Conservation (phyloP, 2,888 invertebrate genomes). For the Luperina testacea region DNA sequence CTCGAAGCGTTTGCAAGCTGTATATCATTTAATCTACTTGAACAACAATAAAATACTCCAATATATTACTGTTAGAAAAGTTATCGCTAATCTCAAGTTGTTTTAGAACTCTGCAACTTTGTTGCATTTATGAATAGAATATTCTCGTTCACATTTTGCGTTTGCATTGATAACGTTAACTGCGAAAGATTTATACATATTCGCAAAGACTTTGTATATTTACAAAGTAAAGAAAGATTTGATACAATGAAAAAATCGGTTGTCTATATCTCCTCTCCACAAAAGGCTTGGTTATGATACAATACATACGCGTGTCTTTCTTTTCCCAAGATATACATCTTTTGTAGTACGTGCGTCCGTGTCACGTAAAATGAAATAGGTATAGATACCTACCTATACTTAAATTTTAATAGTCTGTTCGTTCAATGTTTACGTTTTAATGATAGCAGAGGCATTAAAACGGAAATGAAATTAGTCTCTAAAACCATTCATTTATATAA, state of each 20-base stretch:
- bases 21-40: background rate
- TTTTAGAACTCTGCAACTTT: slow-evolving; percentile 41
- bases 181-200: slow-evolving; percentile 18
- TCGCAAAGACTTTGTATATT: slow-evolving; percentile 17
- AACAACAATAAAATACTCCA: slow-evolving; percentile 14
- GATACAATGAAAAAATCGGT: slow-evolving; percentile 22
- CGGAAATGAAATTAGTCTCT: background rate
- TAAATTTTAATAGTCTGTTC: background rate
- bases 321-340: slow-evolving; percentile 11
- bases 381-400: no score
- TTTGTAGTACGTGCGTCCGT: background rate
- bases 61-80: slow-evolving; percentile 22
- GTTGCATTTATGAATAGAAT: slow-evolving; percentile 38
- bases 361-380: background rate
- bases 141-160: slow-evolving; percentile 18
- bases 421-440: background rate
- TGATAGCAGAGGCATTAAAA: background rate
- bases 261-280: slow-evolving; percentile 10
- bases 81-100: slow-evolving; percentile 20
- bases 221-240: slow-evolving; percentile 35
- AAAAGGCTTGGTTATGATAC: slow-evolving; percentile 4
- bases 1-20: slow-evolving; percentile 15
- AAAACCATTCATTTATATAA: background rate
- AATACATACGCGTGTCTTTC: slow-evolving; percentile 5
- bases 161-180: slow-evolving; percentile 25